Evolutionary conservation across 2,888 invertebrate species (phyloP), one percentile per base, ranked within the genome.

Genomic region (Sisyra terminalis): DNA sequence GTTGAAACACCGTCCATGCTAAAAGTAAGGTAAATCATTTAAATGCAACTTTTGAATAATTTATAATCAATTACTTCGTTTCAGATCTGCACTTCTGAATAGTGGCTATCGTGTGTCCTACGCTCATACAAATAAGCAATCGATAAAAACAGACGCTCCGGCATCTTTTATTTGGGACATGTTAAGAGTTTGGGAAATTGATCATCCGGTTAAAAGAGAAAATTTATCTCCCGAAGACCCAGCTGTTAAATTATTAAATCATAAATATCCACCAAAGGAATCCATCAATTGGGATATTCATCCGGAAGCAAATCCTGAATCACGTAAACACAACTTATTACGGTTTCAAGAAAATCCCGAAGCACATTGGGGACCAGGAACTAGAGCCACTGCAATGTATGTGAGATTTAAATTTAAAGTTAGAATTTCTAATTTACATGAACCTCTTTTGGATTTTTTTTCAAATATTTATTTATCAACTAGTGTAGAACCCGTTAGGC

Each of bases 91-190:
- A 0, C 62, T 96, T 40, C 59, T 93, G 44, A 85, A 92, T 62
- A 85, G 84, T 0, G 94, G 94, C 0, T 90, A 85, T 61, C 68
- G 75, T 51, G 94, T 97, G 2, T 96, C 96, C 0, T 79, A 78
- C 53, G 90, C 96, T 0, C 98, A 99, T 65, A 84, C 87, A 44
- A 74, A 75, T 48, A 85, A 82, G 56, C 75, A 77, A 49, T 90
- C 93, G 0, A 67, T 97, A 15, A 98, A 98, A 65, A 97, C 97
- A 0, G 70, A 86, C 57, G 97, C 97, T 3, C 92, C 98, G 0
- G 64, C 78, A 31, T 61, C 67, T 2, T 69, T 93, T 8, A 56
- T 99, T 13, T 98, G 97, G 97, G 94, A 96, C 60, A 75, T 96
- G 43, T 70, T 96, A 51, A 68, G 90, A 46, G 72, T 75, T 37